Percentiles rank a stretch among this genome's conserved stretches.
phyloP scores from a whole-genome alignment of 2,113 vertebrate genomes.

The Hucho hucho region DNA sequence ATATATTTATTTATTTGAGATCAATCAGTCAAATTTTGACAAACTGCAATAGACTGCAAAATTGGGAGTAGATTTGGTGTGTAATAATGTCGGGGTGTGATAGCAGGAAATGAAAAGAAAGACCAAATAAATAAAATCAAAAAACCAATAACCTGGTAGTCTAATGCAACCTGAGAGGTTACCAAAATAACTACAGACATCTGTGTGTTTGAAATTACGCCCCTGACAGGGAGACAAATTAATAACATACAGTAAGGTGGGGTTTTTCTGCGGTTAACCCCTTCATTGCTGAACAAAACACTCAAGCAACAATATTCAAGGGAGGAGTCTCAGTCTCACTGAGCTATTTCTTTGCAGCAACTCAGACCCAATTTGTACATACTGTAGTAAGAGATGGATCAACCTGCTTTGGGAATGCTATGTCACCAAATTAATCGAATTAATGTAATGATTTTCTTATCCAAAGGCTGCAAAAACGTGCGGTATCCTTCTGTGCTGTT shows the following conservation, averaged over 20 bases:
- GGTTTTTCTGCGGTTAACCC: slow-evolving; percentile 35
- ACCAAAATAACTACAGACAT: slow-evolving; percentile 73
- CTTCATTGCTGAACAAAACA: neutral
- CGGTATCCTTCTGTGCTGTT: too few relatives aligned
- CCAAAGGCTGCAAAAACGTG: too few relatives aligned
- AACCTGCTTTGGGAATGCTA: too few relatives aligned
- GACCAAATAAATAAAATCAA: slow-evolving; percentile 74
- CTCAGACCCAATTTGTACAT: neutral
- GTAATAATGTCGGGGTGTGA: slow-evolving; percentile 68
- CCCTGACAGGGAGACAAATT: slow-evolving; percentile 76
- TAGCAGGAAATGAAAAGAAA: slow-evolving; percentile 73
- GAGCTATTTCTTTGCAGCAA: neutral
- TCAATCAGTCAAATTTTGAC: slow-evolving; percentile 73
- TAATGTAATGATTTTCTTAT: too few relatives aligned
- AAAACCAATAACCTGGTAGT: slow-evolving; percentile 76
- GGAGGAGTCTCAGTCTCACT: neutral
- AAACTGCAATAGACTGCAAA: slow-evolving; percentile 30
- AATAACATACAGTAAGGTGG: slow-evolving; percentile 64
- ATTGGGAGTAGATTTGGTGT: slow-evolving; percentile 52
- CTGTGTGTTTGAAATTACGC: slow-evolving; percentile 63
- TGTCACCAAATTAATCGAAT: too few relatives aligned
- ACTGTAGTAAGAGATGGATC: too few relatives aligned
- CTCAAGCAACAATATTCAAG: neutral
- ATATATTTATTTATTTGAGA: slow-evolving; percentile 71
- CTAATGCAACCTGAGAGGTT: slow-evolving; percentile 74